A percentile compares a stretch with the other conserved stretches of the same genome.
These are phyloP conservation scores for Kryptopterus vitreolus DNA, from an alignment of 2,797 vertebrate species.

Conservation along the genomic window DNA sequence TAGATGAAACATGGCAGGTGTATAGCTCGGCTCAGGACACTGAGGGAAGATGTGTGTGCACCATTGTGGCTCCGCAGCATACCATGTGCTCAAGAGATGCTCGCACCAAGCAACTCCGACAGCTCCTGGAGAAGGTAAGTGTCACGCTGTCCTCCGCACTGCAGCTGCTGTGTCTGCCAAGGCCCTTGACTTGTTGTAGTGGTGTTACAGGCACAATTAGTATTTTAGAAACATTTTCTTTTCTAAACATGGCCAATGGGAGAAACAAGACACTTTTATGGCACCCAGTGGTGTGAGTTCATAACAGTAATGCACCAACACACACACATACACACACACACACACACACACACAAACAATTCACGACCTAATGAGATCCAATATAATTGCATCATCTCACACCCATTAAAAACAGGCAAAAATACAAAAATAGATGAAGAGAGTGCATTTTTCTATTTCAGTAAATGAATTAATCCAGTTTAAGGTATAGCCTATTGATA, in stretches of 20 bases:
- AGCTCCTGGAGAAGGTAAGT: constrained; percentile 96
- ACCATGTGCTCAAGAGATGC: constrained; percentile 97
- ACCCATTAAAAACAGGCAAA: not conserved
- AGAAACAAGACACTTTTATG: constrained; percentile 16
- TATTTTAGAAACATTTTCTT: not conserved
- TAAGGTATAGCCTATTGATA: not conserved
- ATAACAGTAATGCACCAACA: constrained; percentile 33
- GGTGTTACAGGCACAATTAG: not conserved
- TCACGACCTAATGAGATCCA: constrained; percentile 71
- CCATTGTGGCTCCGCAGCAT: constrained; percentile 98
- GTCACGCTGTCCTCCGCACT: constrained; percentile 1
- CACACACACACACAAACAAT: constrained; percentile 15
- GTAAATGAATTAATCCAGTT: not conserved
- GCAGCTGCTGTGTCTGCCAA: not conserved
- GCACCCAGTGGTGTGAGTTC: constrained; percentile 7
- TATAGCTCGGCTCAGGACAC: constrained; percentile 99
- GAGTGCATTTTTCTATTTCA: not conserved
- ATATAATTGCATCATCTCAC: constrained; percentile 48
- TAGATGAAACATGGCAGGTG: constrained; percentile 98
- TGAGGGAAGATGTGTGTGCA: constrained; percentile 97
- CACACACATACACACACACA: constrained; percentile 35
- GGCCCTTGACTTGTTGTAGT: not conserved
- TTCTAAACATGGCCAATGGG: constrained; percentile 24
- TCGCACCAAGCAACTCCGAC: constrained; percentile 96
- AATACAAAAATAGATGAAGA: constrained; percentile 14